A percentile compares a stretch with the other conserved stretches of the same genome.
Conservation (phyloP, 37 sponge, comb jelly and placozoan genomes). For the Geodia barretti region DNA sequence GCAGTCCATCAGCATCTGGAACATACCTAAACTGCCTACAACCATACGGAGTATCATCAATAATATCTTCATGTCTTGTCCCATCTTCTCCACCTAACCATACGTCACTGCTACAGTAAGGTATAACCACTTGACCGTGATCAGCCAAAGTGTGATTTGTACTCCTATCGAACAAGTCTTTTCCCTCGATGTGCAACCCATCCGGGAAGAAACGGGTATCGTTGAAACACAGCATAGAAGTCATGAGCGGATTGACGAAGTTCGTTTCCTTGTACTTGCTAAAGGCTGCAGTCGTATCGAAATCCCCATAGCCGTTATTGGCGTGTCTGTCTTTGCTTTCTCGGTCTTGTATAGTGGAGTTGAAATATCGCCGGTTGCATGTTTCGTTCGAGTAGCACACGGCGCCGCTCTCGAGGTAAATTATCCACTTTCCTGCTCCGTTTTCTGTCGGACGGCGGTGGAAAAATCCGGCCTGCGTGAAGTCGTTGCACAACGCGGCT, state of each 20-base stretch:
- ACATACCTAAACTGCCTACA: neutral
- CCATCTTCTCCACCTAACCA: constrained; percentile 31
- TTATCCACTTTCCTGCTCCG: constrained; percentile 43
- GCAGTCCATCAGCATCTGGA: neutral
- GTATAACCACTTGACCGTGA: constrained; percentile 52
- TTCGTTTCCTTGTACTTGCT: neutral
- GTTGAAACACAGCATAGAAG: constrained; percentile 11
- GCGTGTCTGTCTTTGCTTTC: neutral
- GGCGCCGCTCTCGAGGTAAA: constrained; percentile 66
- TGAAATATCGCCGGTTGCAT: constrained; percentile 31
- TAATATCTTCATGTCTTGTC: neutral
- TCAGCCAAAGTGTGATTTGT: constrained; percentile 30
- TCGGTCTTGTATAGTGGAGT: neutral
- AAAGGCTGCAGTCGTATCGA: neutral
- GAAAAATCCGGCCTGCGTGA: constrained; percentile 48
- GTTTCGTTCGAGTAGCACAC: constrained; percentile 33
- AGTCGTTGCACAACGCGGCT: constrained; percentile 45
- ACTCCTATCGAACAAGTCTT: constrained; percentile 13
- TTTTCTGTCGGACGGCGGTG: neutral
- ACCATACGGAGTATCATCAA: too few species aligned
- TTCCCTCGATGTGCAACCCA: neutral
- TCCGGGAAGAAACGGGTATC: neutral
- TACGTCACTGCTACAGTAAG: constrained; percentile 70
- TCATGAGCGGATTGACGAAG: constrained; percentile 25
- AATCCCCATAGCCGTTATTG: neutral